A percentile compares a stretch with the other conserved stretches of the same genome.
Evolutionary conservation across 2,797 vertebrate species (phyloP).

Genomic region (Hydrolagus colliei): DNA sequence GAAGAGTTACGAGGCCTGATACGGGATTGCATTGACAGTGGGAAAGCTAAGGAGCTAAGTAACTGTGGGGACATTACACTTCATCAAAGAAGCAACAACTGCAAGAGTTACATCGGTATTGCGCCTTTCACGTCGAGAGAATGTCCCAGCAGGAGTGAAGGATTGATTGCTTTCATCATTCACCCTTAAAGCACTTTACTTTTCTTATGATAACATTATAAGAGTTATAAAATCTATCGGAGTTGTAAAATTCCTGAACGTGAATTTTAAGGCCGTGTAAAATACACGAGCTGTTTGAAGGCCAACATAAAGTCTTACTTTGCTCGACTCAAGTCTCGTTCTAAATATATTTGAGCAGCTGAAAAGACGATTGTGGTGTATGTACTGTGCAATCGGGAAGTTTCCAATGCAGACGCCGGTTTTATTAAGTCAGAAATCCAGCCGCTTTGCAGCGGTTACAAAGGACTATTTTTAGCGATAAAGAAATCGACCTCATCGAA

Average conservation of each 20-base stretch:
- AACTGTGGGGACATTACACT: neutral
- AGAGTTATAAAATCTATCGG: neutral
- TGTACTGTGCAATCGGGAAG: neutral
- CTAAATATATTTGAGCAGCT: neutral
- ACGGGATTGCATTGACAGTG: neutral
- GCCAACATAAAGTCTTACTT: too few relatives aligned
- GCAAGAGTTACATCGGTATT: too few relatives aligned
- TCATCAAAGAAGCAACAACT: neutral
- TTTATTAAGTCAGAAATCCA: neutral
- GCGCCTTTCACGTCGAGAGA: too few relatives aligned
- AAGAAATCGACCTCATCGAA: neutral
- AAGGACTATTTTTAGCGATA: neutral
- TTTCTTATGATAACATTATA: neutral
- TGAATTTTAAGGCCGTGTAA: too few relatives aligned
- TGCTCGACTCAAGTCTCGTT: too few relatives aligned
- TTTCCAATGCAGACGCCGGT: neutral
- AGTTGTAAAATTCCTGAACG: too few relatives aligned
- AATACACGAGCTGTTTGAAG: too few relatives aligned
- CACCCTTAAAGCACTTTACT: neutral
- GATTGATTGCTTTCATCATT: neutral
- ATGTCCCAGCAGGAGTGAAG: neutral
- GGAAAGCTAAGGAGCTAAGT: neutral
- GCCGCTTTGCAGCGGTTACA: neutral
- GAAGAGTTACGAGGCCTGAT: neutral
- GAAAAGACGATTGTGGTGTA: neutral